Evolutionary conservation across 2,113 vertebrate genomes (phyloP).

Genomic region (Brienomyrus brachyistius): DNA sequence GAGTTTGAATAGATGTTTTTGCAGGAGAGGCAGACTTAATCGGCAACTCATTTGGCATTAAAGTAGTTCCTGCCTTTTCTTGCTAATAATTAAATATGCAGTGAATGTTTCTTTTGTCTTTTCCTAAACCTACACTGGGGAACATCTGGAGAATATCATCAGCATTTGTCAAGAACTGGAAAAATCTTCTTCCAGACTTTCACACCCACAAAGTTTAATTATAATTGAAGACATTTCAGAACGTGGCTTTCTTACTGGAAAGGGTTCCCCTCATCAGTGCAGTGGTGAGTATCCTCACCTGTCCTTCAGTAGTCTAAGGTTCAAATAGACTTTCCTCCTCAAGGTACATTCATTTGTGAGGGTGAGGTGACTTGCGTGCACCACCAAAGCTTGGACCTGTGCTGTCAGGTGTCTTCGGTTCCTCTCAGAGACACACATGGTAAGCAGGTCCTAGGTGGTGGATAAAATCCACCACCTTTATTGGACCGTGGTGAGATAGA

Average conservation of each 20-base stretch:
- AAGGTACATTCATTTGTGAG: background rate
- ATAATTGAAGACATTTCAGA: background rate
- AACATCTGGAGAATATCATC: background rate
- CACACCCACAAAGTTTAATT: background rate
- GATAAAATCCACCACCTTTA: background rate
- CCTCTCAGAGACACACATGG: background rate
- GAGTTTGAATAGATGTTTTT: constrained; percentile 19
- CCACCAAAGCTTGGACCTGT: background rate
- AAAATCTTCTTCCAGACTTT: background rate
- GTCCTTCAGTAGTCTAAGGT: background rate
- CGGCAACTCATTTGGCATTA: background rate
- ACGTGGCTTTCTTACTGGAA: background rate
- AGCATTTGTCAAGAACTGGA: background rate
- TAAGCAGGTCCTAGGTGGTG: background rate
- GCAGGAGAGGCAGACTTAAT: constrained; percentile 12
- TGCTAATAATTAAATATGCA: constrained; percentile 13
- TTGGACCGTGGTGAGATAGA: background rate
- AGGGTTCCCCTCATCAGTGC: background rate
- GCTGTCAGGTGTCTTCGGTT: background rate
- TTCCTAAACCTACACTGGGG: background rate
- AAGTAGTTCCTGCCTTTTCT: constrained; percentile 7
- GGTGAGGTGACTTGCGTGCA: background rate
- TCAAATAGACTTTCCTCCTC: background rate
- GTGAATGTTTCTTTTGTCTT: background rate
- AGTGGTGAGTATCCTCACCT: background rate